A percentile compares a stretch with the other conserved stretches of the same genome.
Evolutionary conservation across 2,888 invertebrate genomes (phyloP).

Genomic region (Mantis religiosa): DNA sequence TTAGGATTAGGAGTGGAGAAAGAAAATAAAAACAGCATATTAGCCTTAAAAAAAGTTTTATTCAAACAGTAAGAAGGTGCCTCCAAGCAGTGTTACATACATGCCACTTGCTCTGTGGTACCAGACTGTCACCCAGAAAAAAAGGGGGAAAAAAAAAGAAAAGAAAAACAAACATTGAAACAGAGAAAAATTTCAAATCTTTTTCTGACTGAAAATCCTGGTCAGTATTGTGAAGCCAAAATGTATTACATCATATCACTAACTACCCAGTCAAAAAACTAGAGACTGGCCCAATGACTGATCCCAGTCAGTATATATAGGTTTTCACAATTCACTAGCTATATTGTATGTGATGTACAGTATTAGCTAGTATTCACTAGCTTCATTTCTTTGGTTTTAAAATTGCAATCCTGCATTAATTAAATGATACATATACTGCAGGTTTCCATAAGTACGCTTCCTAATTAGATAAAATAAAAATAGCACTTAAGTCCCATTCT

Average conservation of each 20-base stretch:
- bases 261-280: not conserved
- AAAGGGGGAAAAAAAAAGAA: too few species aligned
- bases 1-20: not conserved
- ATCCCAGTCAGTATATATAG: not conserved
- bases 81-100: not conserved
- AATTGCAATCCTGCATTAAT: not conserved
- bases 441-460: not conserved
- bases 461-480: not conserved
- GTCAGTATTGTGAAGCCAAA: not conserved
- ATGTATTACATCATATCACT: not conserved
- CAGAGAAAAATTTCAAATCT: not conserved
- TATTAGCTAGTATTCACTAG: not conserved
- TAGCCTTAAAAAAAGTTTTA: not conserved
- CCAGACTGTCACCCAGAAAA: not conserved
- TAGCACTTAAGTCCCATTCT: not conserved
- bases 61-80: not conserved
- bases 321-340: not conserved
- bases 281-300: not conserved
- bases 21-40: not conserved
- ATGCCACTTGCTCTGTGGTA: not conserved
- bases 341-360: not conserved
- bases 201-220: not conserved
- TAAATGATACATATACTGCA: not conserved
- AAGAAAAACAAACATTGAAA: not conserved
- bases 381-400: not conserved